These are phyloP conservation scores for Sylvia atricapilla DNA, from an alignment of 2,113 vertebrate genomes.

Conservation along the genomic window DNA sequence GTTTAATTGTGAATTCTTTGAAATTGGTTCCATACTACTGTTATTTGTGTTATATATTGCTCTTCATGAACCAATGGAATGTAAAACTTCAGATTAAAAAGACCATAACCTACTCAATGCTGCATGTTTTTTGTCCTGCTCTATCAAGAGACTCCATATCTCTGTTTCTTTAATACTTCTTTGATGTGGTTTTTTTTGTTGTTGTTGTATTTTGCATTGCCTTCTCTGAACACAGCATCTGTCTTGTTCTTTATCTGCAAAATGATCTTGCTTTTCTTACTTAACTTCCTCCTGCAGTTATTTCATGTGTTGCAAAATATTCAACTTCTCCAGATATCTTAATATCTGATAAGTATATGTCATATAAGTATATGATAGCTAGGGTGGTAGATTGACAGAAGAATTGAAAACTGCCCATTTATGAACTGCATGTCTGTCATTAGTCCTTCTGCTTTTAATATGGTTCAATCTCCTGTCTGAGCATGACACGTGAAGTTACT, in stretches of 20 bases:
- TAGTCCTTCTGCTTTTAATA: neutral
- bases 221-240: neutral
- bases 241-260: neutral
- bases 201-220: neutral
- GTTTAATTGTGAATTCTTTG: neutral
- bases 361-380: neutral
- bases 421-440: neutral
- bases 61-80: neutral
- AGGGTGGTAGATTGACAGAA: neutral
- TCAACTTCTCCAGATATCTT: neutral
- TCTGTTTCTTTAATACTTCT: neutral
- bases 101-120: neutral
- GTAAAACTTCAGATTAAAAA: neutral
- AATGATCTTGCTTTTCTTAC: neutral
- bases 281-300: neutral
- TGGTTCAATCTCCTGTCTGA: neutral
- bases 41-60: neutral
- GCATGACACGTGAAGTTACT: neutral
- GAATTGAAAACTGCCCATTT: neutral
- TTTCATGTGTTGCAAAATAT: neutral
- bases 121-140: neutral
- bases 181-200: neutral
- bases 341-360: neutral
- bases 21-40: neutral
- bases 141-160: neutral